Evolutionary conservation across 1,140 invertebrate species (phyloP), one percentile per base, ranked within the genome.

Genomic region (Tetraneura akinire): DNA sequence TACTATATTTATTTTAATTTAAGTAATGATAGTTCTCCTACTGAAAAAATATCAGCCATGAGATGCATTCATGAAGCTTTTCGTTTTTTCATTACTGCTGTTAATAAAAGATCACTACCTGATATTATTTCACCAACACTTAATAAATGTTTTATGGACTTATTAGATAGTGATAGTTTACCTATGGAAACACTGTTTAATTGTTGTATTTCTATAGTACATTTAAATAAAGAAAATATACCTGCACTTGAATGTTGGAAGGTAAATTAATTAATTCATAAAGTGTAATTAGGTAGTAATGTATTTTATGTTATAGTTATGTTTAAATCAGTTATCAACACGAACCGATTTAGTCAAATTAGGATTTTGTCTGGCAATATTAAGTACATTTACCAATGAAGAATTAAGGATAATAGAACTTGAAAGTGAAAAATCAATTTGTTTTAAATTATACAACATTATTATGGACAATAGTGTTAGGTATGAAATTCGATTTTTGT

Each of bases 141-240:
- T 8, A 47, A 62, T 14, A 9, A 60, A n/a, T 62, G 53, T 62
- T 78, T 78, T 62, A n/a, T 45, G 14, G 3, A 78, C 8, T 16
- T 78, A n/a, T 42, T 60, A 23, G n/a, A 78, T 45, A 60, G 74
- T 62, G 53, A 78, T 60, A 8, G 47, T 18, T 62, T 78, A 62
- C 74, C 74, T 3, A 78, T 78, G 74, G 74, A 78, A 78, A 62
- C 55, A 21, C 74, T 78, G 62, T 78, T 78, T 47, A 78, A 78
- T 21, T 78, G 74, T 62, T 60, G 51, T 47, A 32, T 60, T 26
- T 62, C 53, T n/a, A 60, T 78, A 29, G 55, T 62, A 16, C 60
- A 53, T 42, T 76, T 9, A 45, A 8, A 13, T n/a, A 57, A 42
- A 26, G 9, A 45, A 18, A 21, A 16, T 29, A 62, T 4, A 42